Percentiles rank a stretch among this genome's conserved stretches.
These are phyloP conservation scores for Phania funesta DNA, from an alignment of 2,888 invertebrate species.

Conservation along the genomic window DNA sequence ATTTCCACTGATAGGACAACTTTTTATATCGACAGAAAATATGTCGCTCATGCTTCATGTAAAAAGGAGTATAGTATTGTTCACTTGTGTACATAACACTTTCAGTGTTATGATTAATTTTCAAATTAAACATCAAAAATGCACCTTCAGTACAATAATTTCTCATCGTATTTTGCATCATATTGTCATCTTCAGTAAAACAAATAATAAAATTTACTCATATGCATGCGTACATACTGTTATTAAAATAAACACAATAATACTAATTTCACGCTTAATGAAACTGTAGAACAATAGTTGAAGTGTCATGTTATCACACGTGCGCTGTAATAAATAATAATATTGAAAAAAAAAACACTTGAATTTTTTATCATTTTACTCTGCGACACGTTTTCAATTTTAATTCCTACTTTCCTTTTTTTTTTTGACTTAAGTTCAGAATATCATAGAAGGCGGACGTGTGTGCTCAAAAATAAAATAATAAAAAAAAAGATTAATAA, in stretches of 20 bases:
- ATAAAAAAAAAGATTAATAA: no score
- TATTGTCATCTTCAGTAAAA: neutral
- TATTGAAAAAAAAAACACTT: no score
- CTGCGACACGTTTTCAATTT: constrained; percentile 44
- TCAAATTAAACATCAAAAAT: constrained; percentile 49
- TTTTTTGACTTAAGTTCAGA: constrained; percentile 54
- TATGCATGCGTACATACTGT: constrained; percentile 11
- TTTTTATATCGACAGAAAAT: no score
- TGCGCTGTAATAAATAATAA: neutral
- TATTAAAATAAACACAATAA: constrained; percentile 64
- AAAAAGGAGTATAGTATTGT: no score
- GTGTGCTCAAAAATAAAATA: no score
- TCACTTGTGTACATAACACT: no score
- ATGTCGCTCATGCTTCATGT: no score
- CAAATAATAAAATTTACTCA: neutral
- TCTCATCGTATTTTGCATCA: neutral
- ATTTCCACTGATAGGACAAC: no score
- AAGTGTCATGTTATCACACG: no score
- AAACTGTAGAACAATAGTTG: constrained; percentile 77
- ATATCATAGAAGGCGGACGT: no score
- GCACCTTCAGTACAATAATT: constrained; percentile 39
- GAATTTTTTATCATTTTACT: constrained; percentile 12
- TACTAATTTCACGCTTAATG: constrained; percentile 79
- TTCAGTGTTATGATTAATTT: no score
- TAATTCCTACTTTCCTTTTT: constrained; percentile 30